Base-by-base conservation (phyloP, 1,140 invertebrate species). In the Phymorhynchus buccinoides region DNA sequence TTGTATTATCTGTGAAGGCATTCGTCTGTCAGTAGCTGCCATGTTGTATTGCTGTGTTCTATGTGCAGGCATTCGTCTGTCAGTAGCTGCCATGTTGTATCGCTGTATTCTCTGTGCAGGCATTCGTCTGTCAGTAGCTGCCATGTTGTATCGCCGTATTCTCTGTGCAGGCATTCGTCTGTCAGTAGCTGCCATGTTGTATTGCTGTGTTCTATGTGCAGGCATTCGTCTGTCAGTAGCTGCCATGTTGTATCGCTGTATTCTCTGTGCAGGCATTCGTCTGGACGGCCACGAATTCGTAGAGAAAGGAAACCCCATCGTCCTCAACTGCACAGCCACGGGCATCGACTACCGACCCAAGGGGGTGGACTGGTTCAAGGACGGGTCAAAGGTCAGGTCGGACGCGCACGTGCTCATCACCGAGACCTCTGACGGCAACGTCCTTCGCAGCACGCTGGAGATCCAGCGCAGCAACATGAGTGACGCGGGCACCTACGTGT, bases 401-500 rank as follows among this genome's bases (percentile, higher is more conserved):
- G 75, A 80, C 27, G 77, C 80, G n/a, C 85, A 86, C 41, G 86
- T 88, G 32, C 66, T 80, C 48, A 89, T 91, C 42, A 86, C 85
- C 12, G 90, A 91, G 83, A 88, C 87, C 66, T 62, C 82, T 22
- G 75, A 82, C 48, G 85, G 85, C 37, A 89, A 89, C 81, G 88
- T 88, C 4, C 81, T 91, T 42, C 85, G 89, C 83, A 91, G 89
- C 85, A 87, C 84, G 18, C 84, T 91, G 78, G 86, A 89, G 86
- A 89, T 91, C 56, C 85, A 87, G 73, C 84, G 89, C n/a, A 88
- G 88, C 79, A 86, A 85, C 32, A 91, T 91, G 90, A 71, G 62
- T 0, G 89, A 91, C 83, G 86, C 86, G 0, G 91, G 90, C 3
- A 89, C 87, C 0, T 91, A 91, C 71, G 89, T 91, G 18, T 91